Evolutionary conservation across 2,888 invertebrate species (phyloP).

Genomic region (Caenorhabditis parvicauda): DNA sequence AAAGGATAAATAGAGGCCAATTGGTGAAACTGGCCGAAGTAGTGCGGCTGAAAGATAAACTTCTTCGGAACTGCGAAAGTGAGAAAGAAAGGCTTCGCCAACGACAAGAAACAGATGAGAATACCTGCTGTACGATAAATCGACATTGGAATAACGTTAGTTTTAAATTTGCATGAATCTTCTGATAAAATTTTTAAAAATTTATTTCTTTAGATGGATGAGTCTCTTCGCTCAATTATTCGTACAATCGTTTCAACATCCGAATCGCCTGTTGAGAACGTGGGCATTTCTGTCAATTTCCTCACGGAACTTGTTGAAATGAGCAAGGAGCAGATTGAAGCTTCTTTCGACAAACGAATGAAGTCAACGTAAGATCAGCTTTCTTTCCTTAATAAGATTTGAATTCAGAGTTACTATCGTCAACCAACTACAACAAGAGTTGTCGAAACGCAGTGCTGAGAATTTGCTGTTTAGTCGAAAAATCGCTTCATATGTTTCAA

Average conservation of each 20-base stretch:
- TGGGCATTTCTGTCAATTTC: conserved; percentile 9
- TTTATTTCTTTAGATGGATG: conserved; percentile 18
- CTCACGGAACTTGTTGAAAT: conserved; percentile 24
- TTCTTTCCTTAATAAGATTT: no score
- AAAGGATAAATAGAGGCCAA: conserved; percentile 71
- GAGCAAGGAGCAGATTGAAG: conserved; percentile 20
- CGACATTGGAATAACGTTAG: conserved; percentile 81
- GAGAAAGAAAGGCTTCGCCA: conserved; percentile 90
- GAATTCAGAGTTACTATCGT: no score
- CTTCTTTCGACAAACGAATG: conserved; percentile 21
- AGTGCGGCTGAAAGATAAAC: conserved; percentile 85
- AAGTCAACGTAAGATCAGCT: conserved; percentile 11
- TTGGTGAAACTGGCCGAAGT: conserved; percentile 84
- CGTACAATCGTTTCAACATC: conserved; percentile 5
- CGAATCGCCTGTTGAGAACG: conserved; percentile 1
- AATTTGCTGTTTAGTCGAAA: no score
- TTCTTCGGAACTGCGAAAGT: conserved; percentile 82
- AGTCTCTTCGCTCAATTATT: conserved; percentile 13
- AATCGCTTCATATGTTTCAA: no score
- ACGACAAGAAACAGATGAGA: conserved; percentile 92
- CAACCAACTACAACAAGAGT: no score
- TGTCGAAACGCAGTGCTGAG: no score
- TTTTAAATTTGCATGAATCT: conserved; percentile 49
- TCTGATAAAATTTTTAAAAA: no score
- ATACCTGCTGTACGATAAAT: conserved; percentile 93